Evolutionary conservation across 2,888 invertebrate species (phyloP).

Genomic region (Macrophya annulata): DNA sequence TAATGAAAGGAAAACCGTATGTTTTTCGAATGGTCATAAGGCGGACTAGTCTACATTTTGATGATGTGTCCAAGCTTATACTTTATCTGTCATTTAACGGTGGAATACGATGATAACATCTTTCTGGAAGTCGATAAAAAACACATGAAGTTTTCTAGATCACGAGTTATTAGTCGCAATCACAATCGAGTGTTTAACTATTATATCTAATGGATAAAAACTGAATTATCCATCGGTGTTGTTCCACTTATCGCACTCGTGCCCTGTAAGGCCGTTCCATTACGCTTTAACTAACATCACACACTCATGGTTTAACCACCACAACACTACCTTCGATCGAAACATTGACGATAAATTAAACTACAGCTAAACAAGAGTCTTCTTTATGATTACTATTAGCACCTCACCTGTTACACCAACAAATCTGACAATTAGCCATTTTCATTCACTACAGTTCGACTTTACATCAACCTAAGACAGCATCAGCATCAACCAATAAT

Average conservation of each 20-base stretch:
- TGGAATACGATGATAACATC: slow-evolving; percentile 44
- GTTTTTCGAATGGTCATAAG: slow-evolving; percentile 73
- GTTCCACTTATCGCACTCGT: slow-evolving; percentile 52
- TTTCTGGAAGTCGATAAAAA: slow-evolving; percentile 22
- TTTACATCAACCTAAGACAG: slow-evolving; percentile 61
- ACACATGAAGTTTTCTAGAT: slow-evolving; percentile 21
- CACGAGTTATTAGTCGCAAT: slow-evolving; percentile 3
- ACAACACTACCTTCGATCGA: slow-evolving; percentile 42
- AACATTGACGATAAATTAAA: not conserved
- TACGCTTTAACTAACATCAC: slow-evolving; percentile 30
- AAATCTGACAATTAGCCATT: slow-evolving; percentile 77
- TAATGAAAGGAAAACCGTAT: slow-evolving; percentile 66
- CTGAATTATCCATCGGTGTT: slow-evolving; percentile 43
- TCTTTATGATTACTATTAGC: slow-evolving; percentile 57
- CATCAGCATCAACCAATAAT: slow-evolving; percentile 47
- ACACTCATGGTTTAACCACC: slow-evolving; percentile 42
- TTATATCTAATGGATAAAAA: slow-evolving; percentile 32
- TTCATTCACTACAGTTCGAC: slow-evolving; percentile 69
- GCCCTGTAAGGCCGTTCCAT: slow-evolving; percentile 44
- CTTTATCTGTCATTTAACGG: slow-evolving; percentile 55
- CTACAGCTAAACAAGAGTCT: not conserved
- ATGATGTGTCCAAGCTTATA: slow-evolving; percentile 67
- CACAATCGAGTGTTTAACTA: slow-evolving; percentile 29
- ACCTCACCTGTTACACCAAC: slow-evolving; percentile 76
- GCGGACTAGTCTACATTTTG: slow-evolving; percentile 71